Percentiles rank a stretch among this genome's conserved stretches.
These are phyloP conservation scores for Caloenas nicobarica DNA, from an alignment of 2,113 vertebrate genomes.

Conservation along the genomic window DNA sequence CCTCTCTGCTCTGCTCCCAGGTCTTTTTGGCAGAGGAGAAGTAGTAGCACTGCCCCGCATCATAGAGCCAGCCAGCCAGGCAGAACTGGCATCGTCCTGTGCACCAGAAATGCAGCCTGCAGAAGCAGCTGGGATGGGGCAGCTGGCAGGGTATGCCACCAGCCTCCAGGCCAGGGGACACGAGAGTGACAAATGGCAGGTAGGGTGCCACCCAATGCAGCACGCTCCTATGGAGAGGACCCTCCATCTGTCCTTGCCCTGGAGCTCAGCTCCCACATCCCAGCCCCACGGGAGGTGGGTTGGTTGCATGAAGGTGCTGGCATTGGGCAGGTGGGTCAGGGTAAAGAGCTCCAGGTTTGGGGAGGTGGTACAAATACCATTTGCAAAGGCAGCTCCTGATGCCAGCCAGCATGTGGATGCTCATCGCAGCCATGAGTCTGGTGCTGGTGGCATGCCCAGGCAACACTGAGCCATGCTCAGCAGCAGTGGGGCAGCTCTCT, in stretches of 20 bases:
- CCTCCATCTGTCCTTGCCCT: neutral
- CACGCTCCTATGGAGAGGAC: fast-evolving
- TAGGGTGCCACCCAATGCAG: neutral
- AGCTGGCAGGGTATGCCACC: neutral
- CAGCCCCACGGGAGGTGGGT: neutral
- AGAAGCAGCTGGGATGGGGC: neutral
- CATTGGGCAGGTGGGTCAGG: neutral
- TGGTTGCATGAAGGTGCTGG: neutral
- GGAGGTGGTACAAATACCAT: neutral
- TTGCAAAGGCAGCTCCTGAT: neutral
- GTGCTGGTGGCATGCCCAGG: fast-evolving
- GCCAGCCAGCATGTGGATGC: too few species aligned
- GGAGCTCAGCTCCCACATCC: neutral
- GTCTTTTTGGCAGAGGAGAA: constrained; percentile 16
- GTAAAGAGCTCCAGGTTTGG: neutral
- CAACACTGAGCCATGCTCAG: fast-evolving
- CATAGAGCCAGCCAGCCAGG: neutral
- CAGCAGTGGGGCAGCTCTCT: neutral
- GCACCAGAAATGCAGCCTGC: neutral
- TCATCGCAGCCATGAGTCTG: neutral
- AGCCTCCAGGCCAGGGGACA: neutral
- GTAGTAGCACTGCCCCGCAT: constrained; percentile 20
- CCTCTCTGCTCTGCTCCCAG: constrained; percentile 52
- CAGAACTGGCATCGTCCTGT: constrained; percentile 31
- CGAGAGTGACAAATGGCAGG: neutral